Base-by-base conservation (phyloP, 1,140 invertebrate species). In the Thalassaphorura encarpata region DNA sequence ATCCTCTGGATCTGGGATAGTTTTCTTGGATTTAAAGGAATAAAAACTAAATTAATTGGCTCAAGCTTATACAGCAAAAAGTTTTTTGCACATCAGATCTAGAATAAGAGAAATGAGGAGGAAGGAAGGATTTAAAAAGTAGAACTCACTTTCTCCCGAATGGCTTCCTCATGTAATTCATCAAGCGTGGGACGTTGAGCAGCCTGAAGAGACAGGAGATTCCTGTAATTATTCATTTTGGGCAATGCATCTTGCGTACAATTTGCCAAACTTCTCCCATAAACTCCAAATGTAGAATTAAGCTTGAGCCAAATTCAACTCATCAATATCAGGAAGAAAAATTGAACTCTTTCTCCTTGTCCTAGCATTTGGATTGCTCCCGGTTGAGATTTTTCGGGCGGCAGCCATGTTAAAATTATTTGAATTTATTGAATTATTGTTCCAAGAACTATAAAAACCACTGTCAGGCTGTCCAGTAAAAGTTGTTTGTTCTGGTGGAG, bases 221-320 rank as follows among this genome's bases (percentile, higher is more conserved):
- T 77, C 40, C 77, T 67, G 66, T 80, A 80, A 66, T 78, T 75
- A 56, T 78, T 76, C 48, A 75, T 67, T 52, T 75, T 69, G 11
- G 77, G 77, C 1, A 79, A 58, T 2, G 76, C 76, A 66, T 80
- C 78, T 26, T 71, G 63, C 4, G 77, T 78, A 23, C 59, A 64
- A 15, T 55, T 24, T 39, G 52, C 15, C 26, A 64, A 50, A 50
- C 59, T 61, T 36, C 60, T 61, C 11, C 59, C 59, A 47, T 64
- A 61, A 3, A 42, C 4, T 15, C 27, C 45, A 11, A 45, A 16
- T 8, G 58, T 58, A 13, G n/a, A n/a, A 36, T 11, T 36, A 11
- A n/a, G 11, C 33, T 36, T 36, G 33, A n/a, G n/a, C n/a, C 33
- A 36, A 36, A 36, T 36, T n/a, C 11, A 11, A 36, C 13, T 36